These are phyloP conservation scores for Macquaria australasica DNA, from an alignment of 2,113 vertebrate species.

Conservation along the genomic window DNA sequence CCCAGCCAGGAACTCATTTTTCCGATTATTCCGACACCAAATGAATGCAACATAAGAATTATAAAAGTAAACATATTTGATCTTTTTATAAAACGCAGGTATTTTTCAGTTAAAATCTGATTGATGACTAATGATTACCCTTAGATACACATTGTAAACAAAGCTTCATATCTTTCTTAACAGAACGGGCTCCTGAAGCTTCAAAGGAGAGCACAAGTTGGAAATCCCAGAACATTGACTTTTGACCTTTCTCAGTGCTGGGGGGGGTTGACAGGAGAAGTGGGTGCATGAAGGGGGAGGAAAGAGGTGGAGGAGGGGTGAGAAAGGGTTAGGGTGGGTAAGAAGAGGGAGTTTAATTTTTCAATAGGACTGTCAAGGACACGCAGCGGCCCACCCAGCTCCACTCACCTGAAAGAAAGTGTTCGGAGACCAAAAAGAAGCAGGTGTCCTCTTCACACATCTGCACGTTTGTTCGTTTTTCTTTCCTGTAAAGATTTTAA, in stretches of 20 bases:
- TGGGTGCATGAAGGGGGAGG: constrained; percentile 18
- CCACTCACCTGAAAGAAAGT: constrained; percentile 59
- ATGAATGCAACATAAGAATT: no score
- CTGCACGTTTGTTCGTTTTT: neutral
- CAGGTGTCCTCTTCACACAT: constrained; percentile 17
- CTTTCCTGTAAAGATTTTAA: neutral
- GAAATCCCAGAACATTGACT: constrained; percentile 17
- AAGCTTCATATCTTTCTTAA: no score
- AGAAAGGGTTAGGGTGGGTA: neutral
- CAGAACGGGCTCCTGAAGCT: no score
- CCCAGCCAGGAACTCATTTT: no score
- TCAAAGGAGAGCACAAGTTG: no score
- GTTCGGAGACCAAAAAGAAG: constrained; percentile 29
- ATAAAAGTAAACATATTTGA: no score
- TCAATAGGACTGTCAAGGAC: constrained; percentile 77
- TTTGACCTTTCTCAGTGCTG: constrained; percentile 57
- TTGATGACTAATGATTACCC: no score
- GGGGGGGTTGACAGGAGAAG: constrained; percentile 50
- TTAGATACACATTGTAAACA: no score
- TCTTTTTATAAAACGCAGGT: no score
- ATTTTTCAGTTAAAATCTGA: no score
- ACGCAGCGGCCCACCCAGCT: constrained; percentile 33
- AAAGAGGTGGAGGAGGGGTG: neutral
- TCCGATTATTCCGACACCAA: no score
- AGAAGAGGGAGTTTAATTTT: constrained; percentile 73